phyloP scores from a whole-genome alignment of 2,797 vertebrate species.

The Emys orbicularis region DNA sequence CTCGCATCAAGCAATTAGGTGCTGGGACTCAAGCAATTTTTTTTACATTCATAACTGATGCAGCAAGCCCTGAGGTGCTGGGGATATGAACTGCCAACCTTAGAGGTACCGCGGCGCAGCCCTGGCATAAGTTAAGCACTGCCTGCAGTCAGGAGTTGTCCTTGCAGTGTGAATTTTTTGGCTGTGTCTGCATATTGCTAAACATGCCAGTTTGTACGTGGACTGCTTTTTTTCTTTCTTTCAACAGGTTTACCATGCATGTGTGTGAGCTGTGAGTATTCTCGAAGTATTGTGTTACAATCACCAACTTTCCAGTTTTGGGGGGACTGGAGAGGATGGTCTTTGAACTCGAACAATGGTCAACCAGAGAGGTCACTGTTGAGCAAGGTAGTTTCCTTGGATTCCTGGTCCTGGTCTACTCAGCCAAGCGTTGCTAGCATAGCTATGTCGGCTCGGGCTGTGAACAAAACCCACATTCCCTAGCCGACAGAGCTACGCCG shows the following conservation, averaged over 20 bases:
- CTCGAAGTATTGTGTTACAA: neutral
- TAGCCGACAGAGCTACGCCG: neutral
- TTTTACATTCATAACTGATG: too few relatives aligned
- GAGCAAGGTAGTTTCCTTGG: neutral
- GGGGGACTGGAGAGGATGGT: neutral
- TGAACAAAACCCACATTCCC: neutral
- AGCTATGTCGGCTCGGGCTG: neutral
- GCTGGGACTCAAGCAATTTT: too few relatives aligned
- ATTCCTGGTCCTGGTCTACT: neutral
- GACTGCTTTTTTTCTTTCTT: neutral
- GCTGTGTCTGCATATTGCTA: neutral
- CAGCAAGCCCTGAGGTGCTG: too few relatives aligned
- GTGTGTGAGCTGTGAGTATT: rapidly evolving
- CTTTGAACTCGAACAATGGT: neutral
- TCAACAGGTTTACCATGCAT: neutral
- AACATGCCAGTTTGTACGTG: neutral
- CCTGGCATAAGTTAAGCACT: too few relatives aligned
- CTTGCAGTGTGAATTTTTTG: neutral
- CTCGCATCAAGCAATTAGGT: too few relatives aligned
- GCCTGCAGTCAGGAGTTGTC: neutral
- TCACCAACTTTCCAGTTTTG: neutral
- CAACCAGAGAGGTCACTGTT: neutral
- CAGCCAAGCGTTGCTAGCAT: neutral
- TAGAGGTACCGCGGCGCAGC: too few relatives aligned
- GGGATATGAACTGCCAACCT: too few relatives aligned